phyloP scores from a whole-genome alignment of 2,888 invertebrate genomes.

The Mellilla xanthometata region DNA sequence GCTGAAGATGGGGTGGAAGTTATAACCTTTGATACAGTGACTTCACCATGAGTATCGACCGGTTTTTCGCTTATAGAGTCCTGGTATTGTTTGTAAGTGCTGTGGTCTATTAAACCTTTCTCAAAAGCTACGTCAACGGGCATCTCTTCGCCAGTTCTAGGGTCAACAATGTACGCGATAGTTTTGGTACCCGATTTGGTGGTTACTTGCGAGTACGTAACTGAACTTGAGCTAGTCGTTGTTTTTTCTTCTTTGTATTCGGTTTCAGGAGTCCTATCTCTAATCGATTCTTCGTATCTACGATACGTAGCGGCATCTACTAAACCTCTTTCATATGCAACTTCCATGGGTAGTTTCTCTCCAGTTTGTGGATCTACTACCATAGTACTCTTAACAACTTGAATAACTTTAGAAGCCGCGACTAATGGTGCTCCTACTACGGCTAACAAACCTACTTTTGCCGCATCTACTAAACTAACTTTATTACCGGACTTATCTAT shows the following conservation, averaged over 20 bases:
- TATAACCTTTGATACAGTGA: slow-evolving; percentile 54
- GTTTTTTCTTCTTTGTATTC: slow-evolving; percentile 42
- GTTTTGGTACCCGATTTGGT: slow-evolving; percentile 29
- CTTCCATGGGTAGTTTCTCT: slow-evolving; percentile 89
- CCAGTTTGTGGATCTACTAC: slow-evolving; percentile 91
- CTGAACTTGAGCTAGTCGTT: slow-evolving; percentile 36
- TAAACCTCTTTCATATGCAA: slow-evolving; percentile 89
- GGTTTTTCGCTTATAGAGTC: slow-evolving; percentile 22
- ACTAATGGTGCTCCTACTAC: slow-evolving; percentile 89
- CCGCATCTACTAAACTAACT: slow-evolving; percentile 88
- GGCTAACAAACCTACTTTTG: slow-evolving; percentile 89
- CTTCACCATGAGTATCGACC: slow-evolving; percentile 20
- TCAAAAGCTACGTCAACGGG: slow-evolving; percentile 89
- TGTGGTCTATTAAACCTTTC: slow-evolving; percentile 77
- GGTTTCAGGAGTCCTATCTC: slow-evolving; percentile 57
- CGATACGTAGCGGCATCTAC: slow-evolving; percentile 83
- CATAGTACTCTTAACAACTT: slow-evolving; percentile 84
- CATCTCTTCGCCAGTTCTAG: slow-evolving; percentile 89
- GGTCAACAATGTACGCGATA: slow-evolving; percentile 83
- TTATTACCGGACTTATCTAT: slow-evolving; percentile 85
- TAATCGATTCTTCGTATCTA: slow-evolving; percentile 75
- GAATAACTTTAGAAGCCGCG: slow-evolving; percentile 86
- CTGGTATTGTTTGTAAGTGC: slow-evolving; percentile 34
- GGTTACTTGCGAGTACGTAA: slow-evolving; percentile 44
- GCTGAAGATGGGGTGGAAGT: slow-evolving; percentile 52